A percentile compares a stretch with the other conserved stretches of the same genome.
phyloP scores from a whole-genome alignment of 2,888 invertebrate genomes.

The Synanthedon vespiformis region DNA sequence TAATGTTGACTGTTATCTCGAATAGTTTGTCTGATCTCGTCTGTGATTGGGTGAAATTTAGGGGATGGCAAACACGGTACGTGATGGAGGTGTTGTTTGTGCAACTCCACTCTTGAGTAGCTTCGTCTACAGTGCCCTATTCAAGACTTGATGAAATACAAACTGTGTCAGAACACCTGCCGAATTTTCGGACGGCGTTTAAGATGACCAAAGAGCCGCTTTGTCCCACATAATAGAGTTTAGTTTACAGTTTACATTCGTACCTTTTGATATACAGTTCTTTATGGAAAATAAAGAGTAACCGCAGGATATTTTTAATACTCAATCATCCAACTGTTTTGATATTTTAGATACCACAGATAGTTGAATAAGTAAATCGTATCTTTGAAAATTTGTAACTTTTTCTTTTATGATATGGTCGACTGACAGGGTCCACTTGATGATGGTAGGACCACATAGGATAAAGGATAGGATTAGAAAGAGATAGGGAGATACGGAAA shows the following conservation, averaged over 20 bases:
- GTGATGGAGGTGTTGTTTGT: slow-evolving; percentile 41
- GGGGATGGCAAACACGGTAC: slow-evolving; percentile 33
- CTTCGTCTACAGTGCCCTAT: slow-evolving; percentile 18
- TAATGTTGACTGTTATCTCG: not conserved
- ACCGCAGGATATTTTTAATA: too few relatives aligned
- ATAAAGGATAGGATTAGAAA: too few relatives aligned
- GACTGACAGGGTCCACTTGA: too few relatives aligned
- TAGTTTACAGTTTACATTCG: not conserved
- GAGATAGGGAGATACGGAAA: too few relatives aligned
- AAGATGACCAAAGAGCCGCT: slow-evolving; percentile 42
- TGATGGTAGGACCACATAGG: too few relatives aligned
- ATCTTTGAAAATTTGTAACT: too few relatives aligned
- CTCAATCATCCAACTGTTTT: too few relatives aligned
- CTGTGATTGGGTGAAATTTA: slow-evolving; percentile 48
- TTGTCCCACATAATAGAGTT: slow-evolving; percentile 16
- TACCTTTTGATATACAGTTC: too few relatives aligned
- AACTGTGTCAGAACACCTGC: slow-evolving; percentile 57
- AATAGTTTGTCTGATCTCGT: slow-evolving; percentile 15
- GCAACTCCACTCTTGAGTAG: slow-evolving; percentile 35
- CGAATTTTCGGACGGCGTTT: slow-evolving; percentile 51
- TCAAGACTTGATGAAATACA: slow-evolving; percentile 61
- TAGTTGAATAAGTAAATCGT: too few relatives aligned
- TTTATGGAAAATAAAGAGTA: too few relatives aligned
- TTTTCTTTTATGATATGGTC: too few relatives aligned
- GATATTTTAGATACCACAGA: too few relatives aligned